phyloP scores from a whole-genome alignment of 2,888 invertebrate genomes.

The Neuroscelio doddi region DNA sequence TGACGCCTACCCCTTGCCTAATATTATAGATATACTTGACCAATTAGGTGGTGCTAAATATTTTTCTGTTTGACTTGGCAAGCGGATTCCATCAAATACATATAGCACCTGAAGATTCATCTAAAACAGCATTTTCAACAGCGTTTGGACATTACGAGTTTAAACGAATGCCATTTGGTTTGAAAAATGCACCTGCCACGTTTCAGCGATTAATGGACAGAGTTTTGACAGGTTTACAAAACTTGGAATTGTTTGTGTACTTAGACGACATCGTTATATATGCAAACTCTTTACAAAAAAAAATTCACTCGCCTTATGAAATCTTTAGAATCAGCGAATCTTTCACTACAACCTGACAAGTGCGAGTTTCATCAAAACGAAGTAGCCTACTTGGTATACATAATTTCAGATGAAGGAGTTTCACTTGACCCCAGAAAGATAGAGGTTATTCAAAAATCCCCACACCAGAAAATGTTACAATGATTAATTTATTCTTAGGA shows the following conservation, averaged over 20 bases:
- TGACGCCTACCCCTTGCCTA: no score
- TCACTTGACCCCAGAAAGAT: constrained; percentile 37
- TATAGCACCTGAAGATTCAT: no score
- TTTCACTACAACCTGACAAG: constrained; percentile 48
- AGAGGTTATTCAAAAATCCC: constrained; percentile 26
- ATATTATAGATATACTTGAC: no score
- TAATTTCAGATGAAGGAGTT: constrained; percentile 36
- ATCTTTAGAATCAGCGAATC: constrained; percentile 32
- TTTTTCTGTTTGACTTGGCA: no score
- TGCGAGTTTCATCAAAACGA: constrained; percentile 36
- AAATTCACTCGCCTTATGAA: constrained; percentile 36
- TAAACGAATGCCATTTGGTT: no score
- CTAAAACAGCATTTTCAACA: no score
- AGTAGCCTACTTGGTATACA: constrained; percentile 46
- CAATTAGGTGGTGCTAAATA: no score
- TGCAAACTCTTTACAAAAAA: constrained; percentile 29
- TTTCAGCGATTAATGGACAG: constrained; percentile 58
- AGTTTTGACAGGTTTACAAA: constrained; percentile 45
- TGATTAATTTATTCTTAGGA: constrained; percentile 13
- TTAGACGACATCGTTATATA: constrained; percentile 47
- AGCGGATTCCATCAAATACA: no score
- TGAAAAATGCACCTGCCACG: no score
- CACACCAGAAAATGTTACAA: constrained; percentile 20
- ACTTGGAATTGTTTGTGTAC: constrained; percentile 38
- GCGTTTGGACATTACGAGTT: no score